A percentile compares a stretch with the other conserved stretches of the same genome.
phyloP scores from a whole-genome alignment of 2,888 invertebrate genomes.

The Macrosoma leucophasiata region DNA sequence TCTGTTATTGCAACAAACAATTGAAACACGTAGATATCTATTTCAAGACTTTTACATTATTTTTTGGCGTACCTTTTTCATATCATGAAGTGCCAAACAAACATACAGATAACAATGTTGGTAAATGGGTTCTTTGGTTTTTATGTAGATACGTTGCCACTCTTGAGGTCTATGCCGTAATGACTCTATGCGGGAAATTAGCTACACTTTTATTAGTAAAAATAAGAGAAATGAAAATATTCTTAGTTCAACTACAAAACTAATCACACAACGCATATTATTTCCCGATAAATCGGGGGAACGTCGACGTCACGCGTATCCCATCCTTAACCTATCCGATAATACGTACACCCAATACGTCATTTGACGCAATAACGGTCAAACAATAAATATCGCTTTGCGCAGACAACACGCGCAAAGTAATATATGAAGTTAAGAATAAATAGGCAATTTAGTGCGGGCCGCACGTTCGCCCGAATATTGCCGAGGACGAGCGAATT shows the following conservation, averaged over 20 bases:
- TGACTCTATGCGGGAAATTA: too few relatives aligned
- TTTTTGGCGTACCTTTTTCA: too few relatives aligned
- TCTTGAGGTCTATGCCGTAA: too few relatives aligned
- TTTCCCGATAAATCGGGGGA: slow-evolving; percentile 6
- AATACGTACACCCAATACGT: slow-evolving; percentile 68
- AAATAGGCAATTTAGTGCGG: slow-evolving; percentile 75
- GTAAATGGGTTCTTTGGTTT: too few relatives aligned
- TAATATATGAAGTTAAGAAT: slow-evolving; percentile 77
- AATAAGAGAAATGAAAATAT: slow-evolving; percentile 2
- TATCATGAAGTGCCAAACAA: too few relatives aligned
- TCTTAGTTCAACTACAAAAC: slow-evolving; percentile 9
- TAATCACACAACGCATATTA: slow-evolving; percentile 14
- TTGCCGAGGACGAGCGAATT: slow-evolving; percentile 67
- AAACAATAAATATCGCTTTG: slow-evolving; percentile 75
- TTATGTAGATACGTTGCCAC: too few relatives aligned
- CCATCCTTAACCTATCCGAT: slow-evolving; percentile 56
- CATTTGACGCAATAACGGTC: slow-evolving; percentile 74
- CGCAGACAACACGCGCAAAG: slow-evolving; percentile 75
- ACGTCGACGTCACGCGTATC: slow-evolving; percentile 39
- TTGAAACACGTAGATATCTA: too few relatives aligned
- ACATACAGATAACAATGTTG: too few relatives aligned
- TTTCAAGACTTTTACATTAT: too few relatives aligned
- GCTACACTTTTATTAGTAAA: too few relatives aligned
- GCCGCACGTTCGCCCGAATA: slow-evolving; percentile 71
- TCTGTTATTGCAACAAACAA: too few relatives aligned